Conservation (phyloP, 35 echinoderm and acorn worm genomes). For the Apostichopus californicus region DNA sequence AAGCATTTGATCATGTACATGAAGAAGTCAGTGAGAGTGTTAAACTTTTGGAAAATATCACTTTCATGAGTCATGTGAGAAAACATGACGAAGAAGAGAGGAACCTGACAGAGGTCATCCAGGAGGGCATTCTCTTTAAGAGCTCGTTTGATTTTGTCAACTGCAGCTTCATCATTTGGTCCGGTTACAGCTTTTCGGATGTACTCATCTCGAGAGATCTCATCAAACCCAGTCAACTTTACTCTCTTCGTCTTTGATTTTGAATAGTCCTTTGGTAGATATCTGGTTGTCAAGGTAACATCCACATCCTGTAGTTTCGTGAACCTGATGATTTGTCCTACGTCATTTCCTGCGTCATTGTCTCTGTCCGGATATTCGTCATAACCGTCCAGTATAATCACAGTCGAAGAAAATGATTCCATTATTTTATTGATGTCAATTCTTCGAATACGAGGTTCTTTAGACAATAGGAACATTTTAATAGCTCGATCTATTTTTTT, state of each 20-base stretch:
- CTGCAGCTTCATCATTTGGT: neutral
- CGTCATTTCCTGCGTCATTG: too few relatives aligned
- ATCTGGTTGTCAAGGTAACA: conserved; percentile 17
- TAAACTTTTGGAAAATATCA: neutral
- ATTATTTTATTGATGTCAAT: neutral
- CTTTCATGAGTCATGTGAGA: conserved; percentile 32
- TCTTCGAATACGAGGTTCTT: too few relatives aligned
- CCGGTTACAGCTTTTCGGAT: neutral
- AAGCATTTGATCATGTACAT: conserved; percentile 25
- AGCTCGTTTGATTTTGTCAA: neutral
- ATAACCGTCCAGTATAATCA: too few relatives aligned
- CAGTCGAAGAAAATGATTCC: too few relatives aligned
- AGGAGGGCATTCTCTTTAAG: neutral
- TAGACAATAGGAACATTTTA: neutral
- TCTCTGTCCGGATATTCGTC: too few relatives aligned
- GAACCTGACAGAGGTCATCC: conserved; percentile 25
- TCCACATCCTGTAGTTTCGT: neutral
- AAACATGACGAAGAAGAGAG: conserved; percentile 30
- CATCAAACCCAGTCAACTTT: neutral
- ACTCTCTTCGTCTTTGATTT: too few relatives aligned
- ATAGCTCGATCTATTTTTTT: neutral
- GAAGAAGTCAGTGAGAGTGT: conserved; percentile 3
- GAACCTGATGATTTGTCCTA: too few relatives aligned
- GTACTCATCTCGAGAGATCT: neutral
- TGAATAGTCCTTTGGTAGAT: neutral